Conservation (phyloP, 2,797 vertebrate species). For the Eutrigla gurnardus region DNA sequence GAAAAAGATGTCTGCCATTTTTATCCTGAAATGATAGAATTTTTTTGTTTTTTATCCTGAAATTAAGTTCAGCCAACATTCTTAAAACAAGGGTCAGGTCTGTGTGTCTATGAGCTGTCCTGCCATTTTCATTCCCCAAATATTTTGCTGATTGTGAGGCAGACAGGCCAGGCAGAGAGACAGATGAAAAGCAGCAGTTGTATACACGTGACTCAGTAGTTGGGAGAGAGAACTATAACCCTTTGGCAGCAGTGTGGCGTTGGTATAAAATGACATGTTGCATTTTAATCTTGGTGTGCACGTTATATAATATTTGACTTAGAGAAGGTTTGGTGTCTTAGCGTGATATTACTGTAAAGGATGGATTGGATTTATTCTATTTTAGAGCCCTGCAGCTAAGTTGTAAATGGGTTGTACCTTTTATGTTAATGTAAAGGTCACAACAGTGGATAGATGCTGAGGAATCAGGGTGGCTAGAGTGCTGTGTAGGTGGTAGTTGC, state of each 20-base stretch:
- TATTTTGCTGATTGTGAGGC: constrained; percentile 27
- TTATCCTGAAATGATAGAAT: too few species aligned
- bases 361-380: neutral
- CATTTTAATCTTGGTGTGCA: constrained; percentile 60
- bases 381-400: too few species aligned
- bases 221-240: neutral
- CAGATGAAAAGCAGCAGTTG: constrained; percentile 27
- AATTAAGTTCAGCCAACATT: neutral
- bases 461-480: neutral
- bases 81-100: neutral
- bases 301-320: constrained; percentile 23
- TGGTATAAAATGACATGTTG: constrained; percentile 33
- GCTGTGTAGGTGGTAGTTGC: constrained; percentile 31
- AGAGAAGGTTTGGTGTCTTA: constrained; percentile 7
- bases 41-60: too few species aligned
- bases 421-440: constrained; percentile 5
- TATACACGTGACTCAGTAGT: constrained; percentile 6
- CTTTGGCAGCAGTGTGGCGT: constrained; percentile 30
- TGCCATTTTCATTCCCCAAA: neutral
- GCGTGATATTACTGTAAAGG: neutral
- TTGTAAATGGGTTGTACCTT: neutral
- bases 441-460: neutral
- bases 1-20: too few species aligned
- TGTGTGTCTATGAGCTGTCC: constrained; percentile 16
- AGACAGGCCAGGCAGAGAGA: neutral